Conservation (phyloP, 2,888 invertebrate species). For the Cremastinae sp. region DNA sequence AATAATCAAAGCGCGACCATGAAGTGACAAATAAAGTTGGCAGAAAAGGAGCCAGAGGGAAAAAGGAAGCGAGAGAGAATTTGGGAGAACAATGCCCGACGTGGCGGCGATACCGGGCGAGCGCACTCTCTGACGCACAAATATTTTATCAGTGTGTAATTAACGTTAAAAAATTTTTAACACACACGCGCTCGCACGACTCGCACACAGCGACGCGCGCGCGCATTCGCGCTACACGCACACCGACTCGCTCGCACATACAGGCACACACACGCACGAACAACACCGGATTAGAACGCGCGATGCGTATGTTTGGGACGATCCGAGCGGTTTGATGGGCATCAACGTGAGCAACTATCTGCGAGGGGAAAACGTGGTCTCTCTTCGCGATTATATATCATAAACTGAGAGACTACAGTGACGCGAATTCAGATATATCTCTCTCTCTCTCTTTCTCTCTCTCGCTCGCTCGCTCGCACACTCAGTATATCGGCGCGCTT, state of each 20-base stretch:
- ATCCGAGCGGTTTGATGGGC: constrained; percentile 27
- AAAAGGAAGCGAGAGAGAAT: constrained; percentile 21
- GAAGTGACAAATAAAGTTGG: constrained; percentile 80
- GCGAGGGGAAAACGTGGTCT: constrained; percentile 53
- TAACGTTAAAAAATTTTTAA: constrained; percentile 30
- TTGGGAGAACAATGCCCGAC: constrained; percentile 34
- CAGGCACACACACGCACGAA: constrained; percentile 18
- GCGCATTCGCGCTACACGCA: constrained; percentile 13
- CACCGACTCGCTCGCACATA: too few species aligned
- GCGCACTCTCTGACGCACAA: constrained; percentile 27
- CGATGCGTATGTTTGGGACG: constrained; percentile 54
- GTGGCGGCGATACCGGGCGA: constrained; percentile 17
- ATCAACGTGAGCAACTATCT: constrained; percentile 53
- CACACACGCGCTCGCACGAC: constrained; percentile 10
- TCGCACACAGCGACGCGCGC: not conserved
- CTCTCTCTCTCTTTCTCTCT: constrained; percentile 14
- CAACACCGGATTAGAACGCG: constrained; percentile 19
- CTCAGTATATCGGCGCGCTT: constrained; percentile 29
- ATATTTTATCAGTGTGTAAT: constrained; percentile 28
- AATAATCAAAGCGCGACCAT: constrained; percentile 80
- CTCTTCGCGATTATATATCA: constrained; percentile 39
- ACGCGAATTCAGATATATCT: constrained; percentile 18
- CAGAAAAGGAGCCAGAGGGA: constrained; percentile 40
- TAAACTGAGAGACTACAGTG: constrained; percentile 31
- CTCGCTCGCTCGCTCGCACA: not conserved